These are phyloP conservation scores for Antigone vipio DNA, from an alignment of 2,113 vertebrate genomes.

Conservation along the genomic window DNA sequence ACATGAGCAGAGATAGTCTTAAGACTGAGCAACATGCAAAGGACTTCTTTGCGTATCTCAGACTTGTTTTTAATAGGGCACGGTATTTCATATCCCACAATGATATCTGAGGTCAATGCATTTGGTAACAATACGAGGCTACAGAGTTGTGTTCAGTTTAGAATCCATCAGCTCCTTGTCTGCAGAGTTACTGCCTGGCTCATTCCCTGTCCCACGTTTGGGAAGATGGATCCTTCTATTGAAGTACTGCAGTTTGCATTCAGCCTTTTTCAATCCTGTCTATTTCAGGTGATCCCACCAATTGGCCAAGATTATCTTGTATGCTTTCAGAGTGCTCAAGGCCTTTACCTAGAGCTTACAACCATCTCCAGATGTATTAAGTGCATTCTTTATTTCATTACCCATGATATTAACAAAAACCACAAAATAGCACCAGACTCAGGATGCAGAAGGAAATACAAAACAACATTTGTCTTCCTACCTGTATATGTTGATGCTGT, in stretches of 20 bases:
- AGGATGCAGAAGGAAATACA: neutral
- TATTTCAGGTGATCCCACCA: neutral
- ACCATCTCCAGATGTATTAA: neutral
- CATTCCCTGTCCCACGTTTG: too few species aligned
- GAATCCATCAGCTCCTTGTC: neutral
- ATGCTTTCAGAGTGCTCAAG: neutral
- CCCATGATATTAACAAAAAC: neutral
- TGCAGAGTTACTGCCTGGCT: neutral
- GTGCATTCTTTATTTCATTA: neutral
- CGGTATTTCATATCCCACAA: neutral
- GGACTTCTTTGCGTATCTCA: neutral
- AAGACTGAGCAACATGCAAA: neutral
- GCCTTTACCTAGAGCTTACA: neutral
- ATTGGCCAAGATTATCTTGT: neutral
- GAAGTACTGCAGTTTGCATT: neutral
- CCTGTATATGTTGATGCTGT: neutral
- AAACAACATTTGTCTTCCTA: neutral
- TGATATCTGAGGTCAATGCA: neutral
- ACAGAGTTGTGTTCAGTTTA: neutral
- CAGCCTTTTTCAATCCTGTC: neutral
- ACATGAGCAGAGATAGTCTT: neutral
- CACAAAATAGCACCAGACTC: neutral
- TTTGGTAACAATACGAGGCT: neutral
- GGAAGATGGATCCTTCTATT: fast-evolving
- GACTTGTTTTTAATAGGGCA: neutral